These are phyloP conservation scores for Reticulitermes speratus DNA, from an alignment of 1,140 invertebrate species.

Conservation along the genomic window DNA sequence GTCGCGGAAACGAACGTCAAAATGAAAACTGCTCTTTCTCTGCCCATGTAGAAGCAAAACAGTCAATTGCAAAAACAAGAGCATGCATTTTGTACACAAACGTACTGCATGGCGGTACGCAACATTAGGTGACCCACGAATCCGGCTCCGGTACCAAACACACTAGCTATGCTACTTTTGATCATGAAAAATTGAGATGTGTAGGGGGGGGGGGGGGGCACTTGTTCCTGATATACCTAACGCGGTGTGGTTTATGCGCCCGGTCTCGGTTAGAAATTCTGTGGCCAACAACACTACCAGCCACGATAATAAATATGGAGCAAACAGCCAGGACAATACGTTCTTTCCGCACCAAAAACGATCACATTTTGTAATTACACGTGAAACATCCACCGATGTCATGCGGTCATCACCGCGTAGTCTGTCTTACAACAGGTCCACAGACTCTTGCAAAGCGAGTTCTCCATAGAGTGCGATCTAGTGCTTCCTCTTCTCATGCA, in stretches of 20 bases:
- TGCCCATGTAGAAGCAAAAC: not conserved
- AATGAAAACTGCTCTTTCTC: constrained; percentile 23
- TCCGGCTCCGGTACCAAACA: not conserved
- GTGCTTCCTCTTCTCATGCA: too few species aligned
- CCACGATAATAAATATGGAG: not conserved
- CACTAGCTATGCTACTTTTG: not conserved
- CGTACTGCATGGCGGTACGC: not conserved
- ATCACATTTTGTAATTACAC: not conserved
- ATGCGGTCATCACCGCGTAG: too few species aligned
- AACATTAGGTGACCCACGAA: not conserved
- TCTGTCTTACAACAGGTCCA: too few species aligned
- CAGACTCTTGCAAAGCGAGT: too few species aligned
- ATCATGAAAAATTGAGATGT: not conserved
- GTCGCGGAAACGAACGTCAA: constrained; percentile 20
- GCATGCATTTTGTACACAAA: not conserved
- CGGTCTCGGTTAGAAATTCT: not conserved
- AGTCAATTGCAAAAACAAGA: constrained; percentile 17
- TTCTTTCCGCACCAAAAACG: not conserved
- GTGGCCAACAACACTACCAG: not conserved
- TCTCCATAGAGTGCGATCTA: too few species aligned
- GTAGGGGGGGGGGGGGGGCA: not conserved
- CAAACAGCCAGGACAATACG: not conserved
- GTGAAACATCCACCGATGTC: too few species aligned
- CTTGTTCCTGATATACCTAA: not conserved
- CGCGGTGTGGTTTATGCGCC: not conserved